A percentile compares a stretch with the other conserved stretches of the same genome.
phyloP scores from a whole-genome alignment of 2,888 invertebrate genomes.

The Acleris laterana region DNA sequence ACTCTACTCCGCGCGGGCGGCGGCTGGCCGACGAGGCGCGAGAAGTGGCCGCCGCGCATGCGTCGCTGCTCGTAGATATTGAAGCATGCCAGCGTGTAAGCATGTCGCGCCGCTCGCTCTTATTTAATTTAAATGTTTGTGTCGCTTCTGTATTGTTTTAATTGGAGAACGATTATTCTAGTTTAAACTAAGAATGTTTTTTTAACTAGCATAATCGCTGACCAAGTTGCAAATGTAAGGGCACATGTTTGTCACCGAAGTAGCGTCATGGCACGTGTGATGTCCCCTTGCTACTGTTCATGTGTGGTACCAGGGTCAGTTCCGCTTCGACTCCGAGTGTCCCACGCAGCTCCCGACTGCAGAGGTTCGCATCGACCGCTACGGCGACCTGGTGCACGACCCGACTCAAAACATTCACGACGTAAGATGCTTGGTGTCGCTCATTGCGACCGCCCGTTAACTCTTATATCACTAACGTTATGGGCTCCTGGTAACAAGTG shows the following conservation, averaged over 20 bases:
- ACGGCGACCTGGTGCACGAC: slow-evolving; percentile 78
- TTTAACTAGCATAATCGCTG: slow-evolving; percentile 25
- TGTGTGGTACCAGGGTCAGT: slow-evolving; percentile 89
- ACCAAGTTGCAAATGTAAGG: slow-evolving; percentile 21
- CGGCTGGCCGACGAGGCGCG: slow-evolving; percentile 79
- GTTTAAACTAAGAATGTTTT: not conserved
- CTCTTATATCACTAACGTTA: slow-evolving; percentile 46
- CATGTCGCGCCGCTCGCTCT: slow-evolving; percentile 82
- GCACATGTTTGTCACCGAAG: slow-evolving; percentile 7
- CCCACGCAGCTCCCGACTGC: slow-evolving; percentile 89
- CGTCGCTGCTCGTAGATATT: slow-evolving; percentile 83
- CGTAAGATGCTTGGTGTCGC: slow-evolving; percentile 75
- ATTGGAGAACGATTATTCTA: slow-evolving; percentile 39
- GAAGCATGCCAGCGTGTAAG: slow-evolving; percentile 89
- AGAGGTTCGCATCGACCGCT: slow-evolving; percentile 87
- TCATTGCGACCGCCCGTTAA: slow-evolving; percentile 34
- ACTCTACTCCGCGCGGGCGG: slow-evolving; percentile 72
- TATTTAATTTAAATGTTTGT: slow-evolving; percentile 53
- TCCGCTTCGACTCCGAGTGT: slow-evolving; percentile 94
- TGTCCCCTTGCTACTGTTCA: slow-evolving; percentile 50
- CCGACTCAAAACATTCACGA: slow-evolving; percentile 81
- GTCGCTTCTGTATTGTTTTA: slow-evolving; percentile 55
- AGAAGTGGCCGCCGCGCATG: slow-evolving; percentile 81
- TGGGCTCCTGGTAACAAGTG: slow-evolving; percentile 48
- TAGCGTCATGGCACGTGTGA: slow-evolving; percentile 34